Conservation (phyloP, 2,113 vertebrate species). For the Malurus cyaneus region DNA sequence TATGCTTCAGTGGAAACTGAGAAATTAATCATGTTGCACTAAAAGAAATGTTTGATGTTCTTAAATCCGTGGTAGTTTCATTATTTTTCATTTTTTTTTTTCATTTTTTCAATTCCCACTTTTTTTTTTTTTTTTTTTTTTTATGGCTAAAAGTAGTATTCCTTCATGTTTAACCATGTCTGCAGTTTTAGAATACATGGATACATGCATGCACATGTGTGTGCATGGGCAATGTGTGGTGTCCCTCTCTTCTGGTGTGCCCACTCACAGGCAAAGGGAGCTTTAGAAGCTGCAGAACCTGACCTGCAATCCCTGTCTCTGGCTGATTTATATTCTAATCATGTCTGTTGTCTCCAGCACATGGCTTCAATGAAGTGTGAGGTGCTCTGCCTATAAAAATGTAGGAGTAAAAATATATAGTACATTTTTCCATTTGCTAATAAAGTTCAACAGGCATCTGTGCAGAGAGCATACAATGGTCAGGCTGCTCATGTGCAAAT, state of each 20-base stretch:
- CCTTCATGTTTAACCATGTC: not conserved
- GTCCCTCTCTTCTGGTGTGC: not conserved
- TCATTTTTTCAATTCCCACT: not conserved
- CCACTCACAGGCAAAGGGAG: not conserved
- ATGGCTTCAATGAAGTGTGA: constrained; percentile 15
- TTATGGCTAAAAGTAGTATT: not conserved
- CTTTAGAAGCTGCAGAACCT: not conserved
- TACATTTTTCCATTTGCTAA: not conserved
- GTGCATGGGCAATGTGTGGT: fast-evolving
- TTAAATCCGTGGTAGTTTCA: not conserved
- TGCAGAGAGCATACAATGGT: not conserved
- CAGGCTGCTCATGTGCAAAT: not conserved
- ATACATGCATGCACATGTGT: no score
- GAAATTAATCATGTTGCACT: not conserved
- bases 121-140: not conserved
- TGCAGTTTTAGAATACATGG: not conserved
- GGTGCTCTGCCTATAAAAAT: not conserved
- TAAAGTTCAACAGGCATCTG: not conserved
- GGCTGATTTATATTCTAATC: not conserved
- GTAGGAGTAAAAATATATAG: not conserved
- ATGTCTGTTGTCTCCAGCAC: not conserved
- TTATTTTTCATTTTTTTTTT: not conserved
- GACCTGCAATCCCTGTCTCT: not conserved
- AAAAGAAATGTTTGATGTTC: not conserved
- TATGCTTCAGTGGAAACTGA: not conserved